A percentile compares a stretch with the other conserved stretches of the same genome.
phyloP scores from a whole-genome alignment of 2,888 invertebrate species.

The Stenoptilia bipunctidactyla region DNA sequence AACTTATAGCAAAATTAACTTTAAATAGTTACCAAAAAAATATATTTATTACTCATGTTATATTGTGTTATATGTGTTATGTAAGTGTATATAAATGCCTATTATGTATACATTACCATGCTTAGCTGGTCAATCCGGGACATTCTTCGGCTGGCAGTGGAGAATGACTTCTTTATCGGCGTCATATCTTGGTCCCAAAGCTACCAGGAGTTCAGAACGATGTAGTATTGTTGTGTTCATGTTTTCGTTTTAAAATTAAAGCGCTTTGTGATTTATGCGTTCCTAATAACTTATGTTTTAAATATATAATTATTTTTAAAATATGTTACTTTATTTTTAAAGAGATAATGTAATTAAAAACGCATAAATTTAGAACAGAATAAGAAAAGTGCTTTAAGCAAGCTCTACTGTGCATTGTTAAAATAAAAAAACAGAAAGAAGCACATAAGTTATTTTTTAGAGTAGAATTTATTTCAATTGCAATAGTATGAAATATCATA shows the following conservation, averaged over 20 bases:
- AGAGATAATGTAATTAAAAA: too few species aligned
- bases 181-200: constrained; percentile 92
- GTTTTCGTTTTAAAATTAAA: constrained; percentile 12
- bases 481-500: too few species aligned
- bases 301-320: too few species aligned
- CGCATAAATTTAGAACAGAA: constrained; percentile 20
- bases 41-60: too few species aligned
- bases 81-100: too few species aligned
- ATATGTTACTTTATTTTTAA: too few species aligned
- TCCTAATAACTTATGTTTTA: constrained; percentile 15
- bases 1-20: too few species aligned
- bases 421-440: too few species aligned
- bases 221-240: constrained; percentile 23
- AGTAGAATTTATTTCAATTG: too few species aligned
- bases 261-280: constrained; percentile 19
- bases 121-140: constrained; percentile 86
- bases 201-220: constrained; percentile 58
- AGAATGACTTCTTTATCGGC: constrained; percentile 85
- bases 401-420: constrained; percentile 25
- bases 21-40: too few species aligned
- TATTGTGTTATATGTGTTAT: too few species aligned
- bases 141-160: constrained; percentile 82
- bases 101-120: constrained; percentile 78
- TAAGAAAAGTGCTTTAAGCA: constrained; percentile 17
- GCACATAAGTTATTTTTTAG: too few species aligned